Percentiles rank a stretch among this genome's conserved stretches.
phyloP scores from a whole-genome alignment of 2,113 vertebrate genomes.

The human (Homo sapiens) region GRCh38 chr4:172093001-172093500 shows the following conservation, averaged over 20 bases:
- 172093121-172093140: too few relatives aligned
- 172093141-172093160: too few relatives aligned
- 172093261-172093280: background rate
- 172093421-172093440: background rate
- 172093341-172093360: background rate
- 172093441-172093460: background rate
- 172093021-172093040: too few relatives aligned
- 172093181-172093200: too few relatives aligned
- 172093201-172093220: background rate
- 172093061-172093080: too few relatives aligned
- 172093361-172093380: background rate
- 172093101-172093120: too few relatives aligned
- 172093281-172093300: background rate
- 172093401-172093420: background rate
- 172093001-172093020: too few relatives aligned
- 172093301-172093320: background rate
- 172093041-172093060: too few relatives aligned
- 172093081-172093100: too few relatives aligned
- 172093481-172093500: background rate
- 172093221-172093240: background rate
- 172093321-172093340: background rate
- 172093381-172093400: background rate
- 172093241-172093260: background rate
- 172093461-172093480: background rate
- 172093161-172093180: too few relatives aligned